Evolutionary conservation across 2,797 vertebrate species (phyloP), one percentile per base, ranked within the genome.

Genomic region (Melanotaenia trifasciata): DNA sequence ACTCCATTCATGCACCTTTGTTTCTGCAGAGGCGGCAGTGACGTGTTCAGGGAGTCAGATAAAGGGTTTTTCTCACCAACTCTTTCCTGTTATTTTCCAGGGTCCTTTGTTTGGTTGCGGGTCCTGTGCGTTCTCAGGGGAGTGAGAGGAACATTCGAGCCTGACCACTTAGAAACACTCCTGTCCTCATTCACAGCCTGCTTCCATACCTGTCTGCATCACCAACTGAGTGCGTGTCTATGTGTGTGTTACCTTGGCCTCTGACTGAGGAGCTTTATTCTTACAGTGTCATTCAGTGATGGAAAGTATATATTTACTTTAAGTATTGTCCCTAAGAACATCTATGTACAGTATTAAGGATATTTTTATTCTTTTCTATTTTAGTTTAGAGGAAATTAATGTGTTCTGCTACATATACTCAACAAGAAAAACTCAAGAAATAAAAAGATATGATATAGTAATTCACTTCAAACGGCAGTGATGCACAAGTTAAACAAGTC

Each of bases 31-130:
- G 95, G 96, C 93, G 89, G 94, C 88, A 92, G 95, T 99, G 98
- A 99, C 97, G 98, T 96, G 97, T 92, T 95, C 96, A 89, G 96
- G 96, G 96, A 97, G 95, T 96, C 96, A 97, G 96, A 96, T 97
- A 94, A 85, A 93, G 96, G 94, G 96, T 95, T 97, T 98, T 99
- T 99, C 97, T 99, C 98, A 99, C 98, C 96, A 97, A 96, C 93
- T 93, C 96, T 95, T 99, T 99, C 98, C 98, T 99, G 98, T 98
- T 99, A 95, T 99, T 98, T 92, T 95, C 94, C 94, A 90, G 76
- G 93, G 94, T 93, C 96, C 96, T 98, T 99, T 99, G 98, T 99
- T 97, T 97, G 94, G 96, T 95, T 94, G 93, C 91, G 93, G 95
- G 95, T 88, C 94, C 93, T 94, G 95, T 94, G 87, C 71, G 94